Evolutionary conservation across 1,140 invertebrate genomes (phyloP).

Genomic region (Drosophila nasuta): DNA sequence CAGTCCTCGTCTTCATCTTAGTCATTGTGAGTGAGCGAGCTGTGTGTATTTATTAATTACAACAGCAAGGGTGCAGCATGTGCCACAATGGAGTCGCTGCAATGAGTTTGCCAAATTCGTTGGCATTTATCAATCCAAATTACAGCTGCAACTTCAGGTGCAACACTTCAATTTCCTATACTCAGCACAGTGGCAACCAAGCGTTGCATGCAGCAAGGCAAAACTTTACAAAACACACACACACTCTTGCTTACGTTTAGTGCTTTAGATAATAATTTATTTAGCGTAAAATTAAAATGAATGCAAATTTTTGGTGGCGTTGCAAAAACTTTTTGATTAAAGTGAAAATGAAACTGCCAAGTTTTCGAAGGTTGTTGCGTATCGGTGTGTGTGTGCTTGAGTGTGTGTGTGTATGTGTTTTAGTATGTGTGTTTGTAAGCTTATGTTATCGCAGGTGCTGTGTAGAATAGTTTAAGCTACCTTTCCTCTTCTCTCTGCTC

Average conservation of each 20-base stretch:
- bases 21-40: background rate
- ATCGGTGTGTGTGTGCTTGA: background rate
- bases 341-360: slow-evolving; percentile 80
- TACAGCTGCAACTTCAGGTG: slow-evolving; percentile 21
- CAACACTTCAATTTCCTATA: background rate
- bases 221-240: slow-evolving; percentile 48
- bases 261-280: slow-evolving; percentile 82
- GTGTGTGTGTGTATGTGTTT: background rate
- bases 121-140: slow-evolving; percentile 47
- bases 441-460: slow-evolving; percentile 76
- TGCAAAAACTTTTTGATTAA: slow-evolving; percentile 79
- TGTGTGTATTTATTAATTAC: slow-evolving; percentile 65
- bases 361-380: slow-evolving; percentile 39
- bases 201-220: slow-evolving; percentile 14
- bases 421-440: slow-evolving; percentile 10
- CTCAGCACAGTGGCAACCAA: background rate
- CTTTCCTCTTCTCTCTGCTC: background rate
- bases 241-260: slow-evolving; percentile 28
- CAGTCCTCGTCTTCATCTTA: slow-evolving; percentile 17
- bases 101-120: slow-evolving; percentile 14
- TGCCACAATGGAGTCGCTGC: slow-evolving; percentile 3
- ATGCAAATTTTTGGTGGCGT: slow-evolving; percentile 76
- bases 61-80: slow-evolving; percentile 21
- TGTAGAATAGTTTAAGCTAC: slow-evolving; percentile 67
- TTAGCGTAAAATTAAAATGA: slow-evolving; percentile 83